Evolutionary conservation across 2,888 invertebrate genomes (phyloP), one percentile per base, ranked within the genome.

Genomic region (Prosapia bicincta): DNA sequence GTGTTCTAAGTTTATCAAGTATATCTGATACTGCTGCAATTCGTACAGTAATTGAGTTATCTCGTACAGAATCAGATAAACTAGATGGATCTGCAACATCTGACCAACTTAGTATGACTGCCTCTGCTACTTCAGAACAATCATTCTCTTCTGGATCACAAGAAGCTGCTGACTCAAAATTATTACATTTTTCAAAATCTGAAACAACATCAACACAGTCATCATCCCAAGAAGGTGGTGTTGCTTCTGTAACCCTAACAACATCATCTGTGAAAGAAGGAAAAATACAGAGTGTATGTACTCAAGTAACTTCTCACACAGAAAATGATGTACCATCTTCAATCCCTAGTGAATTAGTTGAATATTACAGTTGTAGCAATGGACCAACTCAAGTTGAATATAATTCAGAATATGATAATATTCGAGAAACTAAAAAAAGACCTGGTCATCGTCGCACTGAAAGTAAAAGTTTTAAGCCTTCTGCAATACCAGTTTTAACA

Each of bases 1-100:
- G 89, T 80, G 85, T 88, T 66, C 81, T 89, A 6, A 89, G 89
- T 81, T 83, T 88, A 79, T 89, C 89, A 0, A 89, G 89, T 81
- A 87, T 88, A 26, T 89, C 89, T 0, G 88, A 88, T 25, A 82
- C 83, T 26, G 83, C 84, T 13, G 84, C 84, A 43, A 81, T 85
- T 74, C 81, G 83, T 81, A 87, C 87, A 20, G 86, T 87, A 0
- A 85, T 87, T 71, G 87, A 87, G 81, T 79, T 85, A 26, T 85
- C 85, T 0, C 82, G 84, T 79, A 84, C 85, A 2, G 86, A 86
- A 80, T 85, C 85, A n/a, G 86, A 85, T 76, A 82, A 82, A 76
- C 81, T 84, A 78, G 86, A 86, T 79, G 83, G 83, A 68, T 81
- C 82, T 24, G 81, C 80, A 10, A 81, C 82, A 13, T 83, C 83